phyloP scores from a whole-genome alignment of 92 coral and sea anemone genomes.

The Epizoanthus stellaris region DNA sequence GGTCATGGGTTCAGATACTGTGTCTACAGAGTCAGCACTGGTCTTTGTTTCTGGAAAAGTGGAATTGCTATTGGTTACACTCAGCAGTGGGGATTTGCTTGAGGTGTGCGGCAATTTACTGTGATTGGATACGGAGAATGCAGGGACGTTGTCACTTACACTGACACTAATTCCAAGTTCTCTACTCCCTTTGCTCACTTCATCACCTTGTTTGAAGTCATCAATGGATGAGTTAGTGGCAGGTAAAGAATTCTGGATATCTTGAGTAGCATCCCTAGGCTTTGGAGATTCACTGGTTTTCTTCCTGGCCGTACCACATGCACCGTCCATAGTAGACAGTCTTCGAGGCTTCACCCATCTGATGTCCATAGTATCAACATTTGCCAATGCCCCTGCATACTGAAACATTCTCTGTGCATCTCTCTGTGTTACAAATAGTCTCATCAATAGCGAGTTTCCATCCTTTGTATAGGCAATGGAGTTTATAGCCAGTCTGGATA shows the following conservation, averaged over 20 bases:
- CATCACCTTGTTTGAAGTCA: not conserved
- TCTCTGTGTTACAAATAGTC: conserved; percentile 58
- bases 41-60: conserved; percentile 3
- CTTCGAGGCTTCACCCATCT: conserved; percentile 65
- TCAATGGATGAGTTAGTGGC: not conserved
- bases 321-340: conserved; percentile 27
- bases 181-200: not conserved
- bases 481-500: conserved; percentile 37
- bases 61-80: not conserved
- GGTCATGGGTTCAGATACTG: not conserved
- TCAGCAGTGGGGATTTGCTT: not conserved
- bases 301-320: not conserved
- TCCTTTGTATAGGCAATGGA: conserved; percentile 37
- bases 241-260: too few relatives aligned
- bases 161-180: not conserved
- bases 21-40: not conserved
- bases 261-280: too few relatives aligned
- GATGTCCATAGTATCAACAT: conserved; percentile 49
- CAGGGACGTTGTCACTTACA: not conserved
- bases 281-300: not conserved
- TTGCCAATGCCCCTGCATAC: conserved; percentile 70
- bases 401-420: conserved; percentile 72
- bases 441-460: not conserved
- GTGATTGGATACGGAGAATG: not conserved
- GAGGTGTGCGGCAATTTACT: not conserved